phyloP scores from a whole-genome alignment of 2,888 invertebrate genomes.

The Hirtodrosophila alboralis region DNA sequence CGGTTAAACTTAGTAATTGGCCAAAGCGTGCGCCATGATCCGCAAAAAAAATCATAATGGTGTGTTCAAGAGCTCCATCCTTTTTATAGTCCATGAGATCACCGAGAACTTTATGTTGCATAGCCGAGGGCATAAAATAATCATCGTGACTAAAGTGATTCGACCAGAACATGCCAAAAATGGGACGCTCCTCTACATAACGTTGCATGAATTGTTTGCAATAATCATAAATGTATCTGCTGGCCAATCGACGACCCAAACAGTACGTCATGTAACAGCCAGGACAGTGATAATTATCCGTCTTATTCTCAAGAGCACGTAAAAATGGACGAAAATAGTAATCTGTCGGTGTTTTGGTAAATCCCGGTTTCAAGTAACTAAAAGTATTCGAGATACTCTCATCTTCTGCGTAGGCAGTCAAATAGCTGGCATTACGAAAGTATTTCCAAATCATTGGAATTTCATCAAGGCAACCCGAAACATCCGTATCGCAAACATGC shows the following conservation, averaged over 20 bases:
- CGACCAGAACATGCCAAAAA: slow-evolving; percentile 90
- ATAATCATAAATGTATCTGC: slow-evolving; percentile 87
- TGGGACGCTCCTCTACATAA: slow-evolving; percentile 86
- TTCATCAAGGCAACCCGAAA: slow-evolving; percentile 86
- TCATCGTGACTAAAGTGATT: slow-evolving; percentile 89
- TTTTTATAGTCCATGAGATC: slow-evolving; percentile 86
- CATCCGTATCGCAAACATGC: slow-evolving; percentile 84
- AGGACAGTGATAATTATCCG: slow-evolving; percentile 60
- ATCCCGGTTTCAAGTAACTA: slow-evolving; percentile 88
- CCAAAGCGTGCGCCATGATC: slow-evolving; percentile 91
- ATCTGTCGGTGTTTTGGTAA: slow-evolving; percentile 89
- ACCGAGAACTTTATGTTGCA: slow-evolving; percentile 86
- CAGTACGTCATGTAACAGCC: slow-evolving; percentile 84
- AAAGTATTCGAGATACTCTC: slow-evolving; percentile 85
- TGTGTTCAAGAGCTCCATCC: slow-evolving; percentile 86
- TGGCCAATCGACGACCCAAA: slow-evolving; percentile 86
- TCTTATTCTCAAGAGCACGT: slow-evolving; percentile 87
- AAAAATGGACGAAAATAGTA: slow-evolving; percentile 91
- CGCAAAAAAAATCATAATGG: slow-evolving; percentile 89
- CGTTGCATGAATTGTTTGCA: slow-evolving; percentile 87
- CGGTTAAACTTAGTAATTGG: slow-evolving; percentile 86
- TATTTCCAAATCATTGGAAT: slow-evolving; percentile 91
- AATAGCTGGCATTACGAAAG: slow-evolving; percentile 88
- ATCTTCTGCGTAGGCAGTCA: slow-evolving; percentile 92
- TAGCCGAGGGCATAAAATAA: slow-evolving; percentile 86